Conservation (phyloP, 2,797 vertebrate genomes). For the Muscicapa striata region DNA sequence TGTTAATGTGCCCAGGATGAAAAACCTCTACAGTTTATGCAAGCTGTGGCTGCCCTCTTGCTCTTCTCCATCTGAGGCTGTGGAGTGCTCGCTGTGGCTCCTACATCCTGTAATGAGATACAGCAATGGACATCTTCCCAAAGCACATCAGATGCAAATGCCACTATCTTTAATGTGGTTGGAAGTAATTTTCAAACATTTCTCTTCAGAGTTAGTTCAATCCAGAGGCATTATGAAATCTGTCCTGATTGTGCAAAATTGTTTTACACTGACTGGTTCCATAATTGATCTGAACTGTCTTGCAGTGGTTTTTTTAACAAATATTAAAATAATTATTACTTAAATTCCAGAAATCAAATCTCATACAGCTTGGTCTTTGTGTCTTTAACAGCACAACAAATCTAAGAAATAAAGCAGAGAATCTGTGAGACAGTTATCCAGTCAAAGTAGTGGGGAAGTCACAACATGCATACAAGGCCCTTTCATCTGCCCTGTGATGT, state of each 20-base stretch:
- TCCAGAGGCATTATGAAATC: background rate
- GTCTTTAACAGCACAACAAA: background rate
- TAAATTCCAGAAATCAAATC: background rate
- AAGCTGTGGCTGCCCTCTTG: background rate
- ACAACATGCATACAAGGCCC: background rate
- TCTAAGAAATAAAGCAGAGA: background rate
- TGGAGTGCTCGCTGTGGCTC: background rate
- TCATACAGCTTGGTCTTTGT: background rate
- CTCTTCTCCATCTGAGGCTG: background rate
- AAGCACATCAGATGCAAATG: background rate
- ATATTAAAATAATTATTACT: background rate
- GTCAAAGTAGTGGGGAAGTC: background rate
- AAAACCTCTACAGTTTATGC: background rate
- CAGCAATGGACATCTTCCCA: background rate
- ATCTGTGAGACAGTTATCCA: background rate
- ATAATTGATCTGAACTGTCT: background rate
- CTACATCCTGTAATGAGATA: background rate
- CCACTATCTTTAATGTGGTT: background rate
- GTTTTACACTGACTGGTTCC: background rate
- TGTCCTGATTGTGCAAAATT: background rate
- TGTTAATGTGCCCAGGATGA: background rate
- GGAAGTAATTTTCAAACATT: constrained; percentile 4
- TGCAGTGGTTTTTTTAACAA: background rate
- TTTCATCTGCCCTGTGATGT: background rate
- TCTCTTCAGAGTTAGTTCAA: background rate